Conservation (phyloP, 2,888 invertebrate genomes). For the Ctenicera cuprea region DNA sequence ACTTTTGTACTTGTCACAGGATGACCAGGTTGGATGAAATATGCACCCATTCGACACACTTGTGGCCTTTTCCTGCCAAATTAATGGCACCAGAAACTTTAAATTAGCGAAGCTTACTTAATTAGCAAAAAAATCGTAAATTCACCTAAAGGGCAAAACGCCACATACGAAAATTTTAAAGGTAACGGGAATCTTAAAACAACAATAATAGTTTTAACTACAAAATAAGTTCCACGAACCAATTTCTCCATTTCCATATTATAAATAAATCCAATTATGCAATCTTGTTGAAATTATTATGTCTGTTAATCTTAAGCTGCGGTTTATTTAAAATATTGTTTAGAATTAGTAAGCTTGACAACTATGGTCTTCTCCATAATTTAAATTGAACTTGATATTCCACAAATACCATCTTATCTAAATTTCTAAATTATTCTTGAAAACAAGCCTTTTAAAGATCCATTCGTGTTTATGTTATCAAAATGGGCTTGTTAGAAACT, state of each 20-base stretch:
- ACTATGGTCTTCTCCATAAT: neutral
- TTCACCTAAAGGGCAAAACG: slow-evolving; percentile 8
- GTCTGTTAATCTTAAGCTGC: too few species aligned
- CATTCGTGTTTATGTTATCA: slow-evolving; percentile 8
- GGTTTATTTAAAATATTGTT: neutral
- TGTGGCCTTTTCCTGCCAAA: slow-evolving; percentile 40
- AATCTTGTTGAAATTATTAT: too few species aligned
- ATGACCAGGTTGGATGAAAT: slow-evolving; percentile 44
- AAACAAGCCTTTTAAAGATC: slow-evolving; percentile 5
- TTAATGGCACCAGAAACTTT: slow-evolving; percentile 38
- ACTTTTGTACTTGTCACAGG: slow-evolving; percentile 48
- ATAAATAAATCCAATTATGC: too few species aligned
- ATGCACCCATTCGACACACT: slow-evolving; percentile 46
- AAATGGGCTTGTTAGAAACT: slow-evolving; percentile 15
- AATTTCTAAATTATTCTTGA: slow-evolving; percentile 18
- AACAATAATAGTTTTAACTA: neutral
- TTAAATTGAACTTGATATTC: slow-evolving; percentile 12
- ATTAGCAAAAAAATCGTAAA: slow-evolving; percentile 37
- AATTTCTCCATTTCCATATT: neutral
- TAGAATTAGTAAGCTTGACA: neutral
- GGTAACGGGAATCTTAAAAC: neutral
- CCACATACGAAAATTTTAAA: neutral
- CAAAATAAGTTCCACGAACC: neutral
- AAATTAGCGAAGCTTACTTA: slow-evolving; percentile 43
- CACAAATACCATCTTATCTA: slow-evolving; percentile 8